Evolutionary conservation across 2,888 invertebrate genomes (phyloP).

Genomic region (Leptura quadrifasciata): DNA sequence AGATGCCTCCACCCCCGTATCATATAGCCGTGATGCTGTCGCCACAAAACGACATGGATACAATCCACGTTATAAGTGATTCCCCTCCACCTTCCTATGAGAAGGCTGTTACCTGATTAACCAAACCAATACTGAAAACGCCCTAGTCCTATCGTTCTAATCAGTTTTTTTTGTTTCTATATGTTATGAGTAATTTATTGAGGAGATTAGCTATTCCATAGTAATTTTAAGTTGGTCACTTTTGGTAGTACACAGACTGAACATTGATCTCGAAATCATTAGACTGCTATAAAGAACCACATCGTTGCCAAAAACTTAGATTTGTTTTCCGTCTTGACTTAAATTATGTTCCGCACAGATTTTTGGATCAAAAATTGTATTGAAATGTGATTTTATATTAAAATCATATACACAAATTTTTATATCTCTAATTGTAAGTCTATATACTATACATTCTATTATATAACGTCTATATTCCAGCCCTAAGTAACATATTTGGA

Average conservation of each 20-base stretch:
- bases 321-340: not conserved
- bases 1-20: constrained; percentile 85
- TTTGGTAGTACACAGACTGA: constrained; percentile 24
- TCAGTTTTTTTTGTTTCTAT: constrained; percentile 1
- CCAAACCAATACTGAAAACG: constrained; percentile 1
- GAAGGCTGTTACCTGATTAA: constrained; percentile 80
- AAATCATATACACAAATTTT: constrained; percentile 30
- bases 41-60: constrained; percentile 75
- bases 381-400: constrained; percentile 42
- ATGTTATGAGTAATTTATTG: not conserved
- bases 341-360: constrained; percentile 9
- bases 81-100: constrained; percentile 85
- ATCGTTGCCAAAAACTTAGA: constrained; percentile 22
- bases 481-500: constrained; percentile 32
- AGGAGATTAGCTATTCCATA: not conserved
- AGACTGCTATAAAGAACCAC: constrained; percentile 19
- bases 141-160: constrained; percentile 23
- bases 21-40: constrained; percentile 86
- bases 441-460: constrained; percentile 33
- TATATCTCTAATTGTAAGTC: constrained; percentile 40
- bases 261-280: constrained; percentile 33
- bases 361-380: constrained; percentile 13
- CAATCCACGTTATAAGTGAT: constrained; percentile 72
- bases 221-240: not conserved
- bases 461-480: constrained; percentile 34